Evolutionary conservation across 2,113 vertebrate species (phyloP), one percentile per base, ranked within the genome.

Genomic region (Anguilla rostrata): DNA sequence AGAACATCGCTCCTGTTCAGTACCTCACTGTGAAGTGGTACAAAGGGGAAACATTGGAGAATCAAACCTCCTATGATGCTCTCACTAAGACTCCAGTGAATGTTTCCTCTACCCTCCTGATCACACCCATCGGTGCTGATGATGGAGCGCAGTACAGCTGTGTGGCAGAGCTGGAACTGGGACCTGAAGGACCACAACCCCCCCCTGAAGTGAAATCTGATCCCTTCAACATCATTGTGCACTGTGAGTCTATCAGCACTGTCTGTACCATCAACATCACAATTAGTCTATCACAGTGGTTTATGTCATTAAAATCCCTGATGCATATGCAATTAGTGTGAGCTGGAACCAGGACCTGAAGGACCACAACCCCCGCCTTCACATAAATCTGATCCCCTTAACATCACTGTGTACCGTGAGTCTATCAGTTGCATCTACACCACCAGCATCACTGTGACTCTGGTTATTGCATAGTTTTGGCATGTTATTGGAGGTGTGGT

Each of bases 131-230:
- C 49, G 94, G 92, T 86, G 82, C 26, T 0, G 91, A 97, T 79
- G 56, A 97, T 0, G 93, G 94, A 39, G 93, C 91, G 8, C 93
- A 87, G 71, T 90, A 97, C 94, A 95, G 90, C 0, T 97, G 96
- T 90, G 93, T 90, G 1, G 93, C 93, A 0, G 90, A 95, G 88
- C 93, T 97, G 78, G 91, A 96, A 86, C 94, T 97, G 11, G 93
- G 86, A 7, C 83, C 34, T 34, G 34, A 34, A 34, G 34, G 34
- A 34, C 34, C 34, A 34, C 34, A 34, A 34, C 34, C 34, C 34
- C 34, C 34, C 34, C 34, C 92, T 0, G 82, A 87, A 84, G 92
- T 93, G 78, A 92, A 95, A 0, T 93, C 91, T 0, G 87, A 87
- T 63, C 89, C 95, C 40, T 87, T 91, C 12, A 92, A 92, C 46